Percentiles rank a stretch among this genome's conserved stretches.
Evolutionary conservation across 2,888 invertebrate species (phyloP).

Genomic region (Perizoma affinitatum): DNA sequence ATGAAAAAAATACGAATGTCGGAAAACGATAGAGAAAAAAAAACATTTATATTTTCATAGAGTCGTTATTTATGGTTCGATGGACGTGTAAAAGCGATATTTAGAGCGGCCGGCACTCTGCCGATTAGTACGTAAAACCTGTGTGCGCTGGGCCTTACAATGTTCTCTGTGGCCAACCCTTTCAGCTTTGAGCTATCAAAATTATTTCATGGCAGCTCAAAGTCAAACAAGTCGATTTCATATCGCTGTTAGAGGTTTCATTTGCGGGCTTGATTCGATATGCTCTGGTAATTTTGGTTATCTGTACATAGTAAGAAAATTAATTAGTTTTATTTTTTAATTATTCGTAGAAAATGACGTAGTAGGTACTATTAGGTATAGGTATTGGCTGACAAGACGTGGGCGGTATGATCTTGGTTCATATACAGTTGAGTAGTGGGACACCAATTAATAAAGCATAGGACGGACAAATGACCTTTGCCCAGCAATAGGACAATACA

Average conservation of each 20-base stretch:
- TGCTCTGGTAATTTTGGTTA: too few species aligned
- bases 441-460: too few species aligned
- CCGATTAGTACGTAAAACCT: constrained; percentile 76
- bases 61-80: constrained; percentile 82
- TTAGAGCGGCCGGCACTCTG: constrained; percentile 79
- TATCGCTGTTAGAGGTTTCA: constrained; percentile 40
- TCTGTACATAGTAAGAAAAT: too few species aligned
- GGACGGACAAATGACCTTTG: too few species aligned
- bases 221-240: constrained; percentile 50
- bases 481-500: too few species aligned
- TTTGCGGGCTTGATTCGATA: constrained; percentile 32
- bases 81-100: constrained; percentile 81
- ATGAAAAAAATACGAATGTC: constrained; percentile 81
- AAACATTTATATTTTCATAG: constrained; percentile 83
- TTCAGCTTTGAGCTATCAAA: constrained; percentile 77
- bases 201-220: constrained; percentile 65
- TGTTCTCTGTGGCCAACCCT: constrained; percentile 68
- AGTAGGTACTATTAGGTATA: too few species aligned
- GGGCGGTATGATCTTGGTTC: too few species aligned
- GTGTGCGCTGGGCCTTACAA: constrained; percentile 59
- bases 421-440: too few species aligned
- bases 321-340: too few species aligned
- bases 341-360: too few species aligned
- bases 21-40: constrained; percentile 81
- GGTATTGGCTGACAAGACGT: too few species aligned